Percentiles rank a stretch among this genome's conserved stretches.
Conservation (phyloP, 2,113 vertebrate species). For the Ovibos moschatus region DNA sequence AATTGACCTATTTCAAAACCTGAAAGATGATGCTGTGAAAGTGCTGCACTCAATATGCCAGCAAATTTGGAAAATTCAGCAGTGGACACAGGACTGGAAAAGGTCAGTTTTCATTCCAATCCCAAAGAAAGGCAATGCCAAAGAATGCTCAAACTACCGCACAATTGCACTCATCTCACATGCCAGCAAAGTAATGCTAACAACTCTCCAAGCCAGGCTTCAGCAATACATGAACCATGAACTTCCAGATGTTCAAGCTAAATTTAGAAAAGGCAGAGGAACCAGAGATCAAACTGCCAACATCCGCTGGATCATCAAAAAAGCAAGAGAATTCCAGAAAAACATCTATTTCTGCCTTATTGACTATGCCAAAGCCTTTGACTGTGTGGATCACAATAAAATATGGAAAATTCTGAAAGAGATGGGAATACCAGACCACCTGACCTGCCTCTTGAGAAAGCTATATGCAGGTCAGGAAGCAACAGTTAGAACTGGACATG, state of each 20-base stretch:
- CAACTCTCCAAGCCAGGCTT: not conserved
- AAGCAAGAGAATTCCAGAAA: too few species aligned
- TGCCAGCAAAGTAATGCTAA: not conserved
- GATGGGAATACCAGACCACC: too few species aligned
- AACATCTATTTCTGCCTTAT: too few species aligned
- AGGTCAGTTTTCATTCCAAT: not conserved
- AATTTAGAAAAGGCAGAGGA: not conserved
- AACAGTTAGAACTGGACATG: too few species aligned
- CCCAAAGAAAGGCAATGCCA: not conserved
- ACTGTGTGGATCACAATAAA: too few species aligned
- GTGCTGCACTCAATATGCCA: not conserved
- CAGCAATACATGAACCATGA: not conserved
- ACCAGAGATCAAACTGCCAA: too few species aligned
- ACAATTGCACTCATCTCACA: not conserved
- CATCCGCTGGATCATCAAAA: rapidly evolving
- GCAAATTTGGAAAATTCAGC: not conserved
- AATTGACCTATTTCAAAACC: not conserved
- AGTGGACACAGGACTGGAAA: not conserved
- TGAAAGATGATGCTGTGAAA: not conserved
- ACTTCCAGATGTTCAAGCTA: not conserved
- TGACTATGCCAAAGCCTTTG: too few species aligned
- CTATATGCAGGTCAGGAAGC: too few species aligned
- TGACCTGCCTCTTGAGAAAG: too few species aligned
- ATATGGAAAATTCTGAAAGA: too few species aligned
- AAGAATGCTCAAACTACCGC: not conserved